A percentile compares a stretch with the other conserved stretches of the same genome.
Evolutionary conservation across 2,888 invertebrate species (phyloP).

Genomic region (Stenchaetothrips biformis): DNA sequence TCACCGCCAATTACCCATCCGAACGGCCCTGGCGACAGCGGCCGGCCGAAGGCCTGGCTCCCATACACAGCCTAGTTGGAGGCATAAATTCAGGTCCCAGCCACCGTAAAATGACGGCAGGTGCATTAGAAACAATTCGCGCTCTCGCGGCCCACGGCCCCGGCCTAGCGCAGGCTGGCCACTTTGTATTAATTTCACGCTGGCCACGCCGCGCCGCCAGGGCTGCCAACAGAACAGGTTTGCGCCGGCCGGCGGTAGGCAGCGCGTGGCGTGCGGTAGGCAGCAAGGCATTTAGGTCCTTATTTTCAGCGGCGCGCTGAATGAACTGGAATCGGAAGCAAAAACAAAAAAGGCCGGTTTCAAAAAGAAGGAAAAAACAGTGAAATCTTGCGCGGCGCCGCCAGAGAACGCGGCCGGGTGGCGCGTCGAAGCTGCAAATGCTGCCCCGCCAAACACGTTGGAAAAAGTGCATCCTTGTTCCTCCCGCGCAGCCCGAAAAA

Average conservation of each 20-base stretch:
- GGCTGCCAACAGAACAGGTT: conserved; percentile 5
- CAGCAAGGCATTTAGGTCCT: too few species aligned
- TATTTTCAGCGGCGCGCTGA: neutral
- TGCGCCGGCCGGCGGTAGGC: neutral
- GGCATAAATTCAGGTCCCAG: neutral
- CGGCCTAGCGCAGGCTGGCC: neutral
- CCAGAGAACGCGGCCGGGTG: too few species aligned
- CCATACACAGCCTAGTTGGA: neutral
- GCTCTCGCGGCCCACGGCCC: neutral
- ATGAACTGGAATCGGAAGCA: too few species aligned
- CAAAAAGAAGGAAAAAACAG: neutral
- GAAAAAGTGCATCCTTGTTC: too few species aligned
- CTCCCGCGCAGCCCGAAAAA: too few species aligned
- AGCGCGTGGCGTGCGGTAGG: neutral
- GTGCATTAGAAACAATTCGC: neutral
- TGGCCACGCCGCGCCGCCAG: neutral
- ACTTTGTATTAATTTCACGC: neutral
- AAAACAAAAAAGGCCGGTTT: neutral
- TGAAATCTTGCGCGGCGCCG: too few species aligned
- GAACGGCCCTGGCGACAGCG: neutral
- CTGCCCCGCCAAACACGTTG: too few species aligned
- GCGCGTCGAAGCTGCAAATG: too few species aligned
- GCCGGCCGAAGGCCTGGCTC: neutral
- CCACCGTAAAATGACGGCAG: neutral
- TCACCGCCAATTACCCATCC: conserved; percentile 1